These are phyloP conservation scores for Phorcus lineatus DNA, from an alignment of 2,888 invertebrate species.

Conservation along the genomic window DNA sequence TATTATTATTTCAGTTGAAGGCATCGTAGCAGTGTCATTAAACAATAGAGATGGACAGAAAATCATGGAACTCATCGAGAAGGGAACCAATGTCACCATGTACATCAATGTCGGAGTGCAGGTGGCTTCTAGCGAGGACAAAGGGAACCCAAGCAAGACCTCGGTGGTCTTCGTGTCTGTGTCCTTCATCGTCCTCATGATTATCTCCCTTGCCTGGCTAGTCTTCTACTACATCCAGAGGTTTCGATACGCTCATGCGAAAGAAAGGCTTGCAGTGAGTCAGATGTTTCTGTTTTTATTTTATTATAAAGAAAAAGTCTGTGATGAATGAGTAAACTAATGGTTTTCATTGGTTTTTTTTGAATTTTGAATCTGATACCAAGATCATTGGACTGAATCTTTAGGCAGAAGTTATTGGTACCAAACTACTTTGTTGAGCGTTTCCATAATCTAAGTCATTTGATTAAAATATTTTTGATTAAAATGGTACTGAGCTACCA, in stretches of 20 bases:
- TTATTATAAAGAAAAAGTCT: not conserved
- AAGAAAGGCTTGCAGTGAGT: slow-evolving; percentile 91
- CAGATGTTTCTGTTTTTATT: not conserved
- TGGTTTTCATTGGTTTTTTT: too few relatives aligned
- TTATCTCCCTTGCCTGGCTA: slow-evolving; percentile 95
- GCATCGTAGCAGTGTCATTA: not conserved
- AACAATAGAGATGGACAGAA: not conserved
- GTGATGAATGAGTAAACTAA: too few relatives aligned
- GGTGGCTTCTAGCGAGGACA: not conserved
- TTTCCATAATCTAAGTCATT: too few relatives aligned
- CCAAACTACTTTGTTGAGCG: too few relatives aligned
- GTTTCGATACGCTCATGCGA: slow-evolving; percentile 94
- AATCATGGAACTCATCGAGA: slow-evolving; percentile 40
- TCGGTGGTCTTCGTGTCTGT: slow-evolving; percentile 96
- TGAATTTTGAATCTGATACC: not conserved
- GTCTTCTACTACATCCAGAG: slow-evolving; percentile 97
- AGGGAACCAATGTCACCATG: slow-evolving; percentile 39
- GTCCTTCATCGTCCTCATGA: slow-evolving; percentile 95
- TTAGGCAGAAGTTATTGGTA: too few relatives aligned
- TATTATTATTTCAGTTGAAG: slow-evolving; percentile 72
- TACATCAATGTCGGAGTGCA: slow-evolving; percentile 34
- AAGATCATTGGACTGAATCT: too few relatives aligned
- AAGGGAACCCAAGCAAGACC: slow-evolving; percentile 80
- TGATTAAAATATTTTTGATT: too few relatives aligned
- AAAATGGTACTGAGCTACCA: too few relatives aligned